Evolutionary conservation across 2,888 invertebrate species (phyloP).

Genomic region (Temnothorax rugatulus): DNA sequence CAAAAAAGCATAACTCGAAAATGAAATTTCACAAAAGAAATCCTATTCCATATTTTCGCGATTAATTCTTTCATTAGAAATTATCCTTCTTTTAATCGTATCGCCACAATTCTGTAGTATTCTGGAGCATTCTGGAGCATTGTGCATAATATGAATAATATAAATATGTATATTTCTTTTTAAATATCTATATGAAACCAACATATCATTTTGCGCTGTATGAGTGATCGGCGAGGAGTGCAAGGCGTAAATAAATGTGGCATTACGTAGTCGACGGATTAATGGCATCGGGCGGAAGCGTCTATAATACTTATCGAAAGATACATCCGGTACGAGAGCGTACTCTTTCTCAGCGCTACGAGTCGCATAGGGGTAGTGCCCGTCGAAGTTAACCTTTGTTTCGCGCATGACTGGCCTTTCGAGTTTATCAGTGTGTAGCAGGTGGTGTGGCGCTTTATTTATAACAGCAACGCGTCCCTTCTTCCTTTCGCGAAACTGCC

Average conservation of each 20-base stretch:
- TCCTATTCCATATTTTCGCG: background rate
- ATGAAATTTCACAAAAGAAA: background rate
- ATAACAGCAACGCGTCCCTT: conserved; percentile 77
- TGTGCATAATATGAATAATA: background rate
- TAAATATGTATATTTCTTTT: background rate
- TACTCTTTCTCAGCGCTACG: conserved; percentile 59
- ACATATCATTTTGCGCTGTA: background rate
- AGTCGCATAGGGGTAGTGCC: conserved; percentile 70
- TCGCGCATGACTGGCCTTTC: conserved; percentile 80
- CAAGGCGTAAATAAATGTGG: conserved; percentile 1
- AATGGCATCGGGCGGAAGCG: conserved; percentile 61
- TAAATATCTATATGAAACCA: background rate
- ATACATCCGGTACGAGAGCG: conserved; percentile 64
- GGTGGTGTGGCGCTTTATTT: conserved; percentile 82
- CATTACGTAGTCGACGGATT: conserved; percentile 20
- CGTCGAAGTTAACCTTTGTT: conserved; percentile 82
- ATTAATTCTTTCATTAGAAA: background rate
- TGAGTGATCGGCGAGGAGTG: background rate
- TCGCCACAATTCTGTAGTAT: background rate
- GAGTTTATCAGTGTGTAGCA: conserved; percentile 83
- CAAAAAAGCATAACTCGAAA: background rate
- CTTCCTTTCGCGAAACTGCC: conserved; percentile 68
- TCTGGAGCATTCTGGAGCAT: background rate
- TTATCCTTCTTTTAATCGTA: background rate
- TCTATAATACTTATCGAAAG: conserved; percentile 74